Base-by-base conservation (phyloP, 2,113 vertebrate genomes). In the Nothobranchius furzeri region DNA sequence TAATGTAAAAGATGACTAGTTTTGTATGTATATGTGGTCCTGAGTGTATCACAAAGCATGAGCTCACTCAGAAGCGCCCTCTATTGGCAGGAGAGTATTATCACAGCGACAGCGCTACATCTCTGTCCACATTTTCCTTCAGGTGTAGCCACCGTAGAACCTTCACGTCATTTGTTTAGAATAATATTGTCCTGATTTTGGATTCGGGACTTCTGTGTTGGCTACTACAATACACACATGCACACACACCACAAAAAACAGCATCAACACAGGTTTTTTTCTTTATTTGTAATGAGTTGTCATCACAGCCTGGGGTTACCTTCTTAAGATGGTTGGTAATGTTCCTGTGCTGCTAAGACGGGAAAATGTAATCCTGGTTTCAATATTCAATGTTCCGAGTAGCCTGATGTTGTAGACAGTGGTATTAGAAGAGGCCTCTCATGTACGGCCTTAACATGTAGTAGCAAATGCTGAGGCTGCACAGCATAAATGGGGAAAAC, bases 351-450 rank as follows among this genome's bases (percentile, higher is more conserved):
- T 77, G 76, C 81, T 69, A 58, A 85, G 62, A 85, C 81, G 63
- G 69, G 82, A 76, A 87, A 79, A 76, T 78, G 81, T 87, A 79
- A 78, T 65, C 67, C 68, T 84, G 85, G 84, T 87, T 85, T 85
- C 85, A 86, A 72, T 88, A 85, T 86, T 89, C 79, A 83, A 60
- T 86, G 84, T 90, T 88, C 79, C 55, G 73, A 87, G 73, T 89
- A 87, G 81, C 77, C 81, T 79, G 77, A 87, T 78, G 84, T 85
- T 77, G 84, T 90, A 89, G 86, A 86, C 81, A 64, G 83, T 85
- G 80, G 75, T 85, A 40, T 82, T 87, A 89, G 84, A 76, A 9
- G 55, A 85, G 85, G 89, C 87, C 83, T 81, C 65, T 65, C 86
- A 85, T 85, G 68, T 78, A 87, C 13, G 87, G 87, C 87, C 86